Base-by-base conservation (phyloP, 2,797 vertebrate genomes). In the Spondyliosoma cantharus region DNA sequence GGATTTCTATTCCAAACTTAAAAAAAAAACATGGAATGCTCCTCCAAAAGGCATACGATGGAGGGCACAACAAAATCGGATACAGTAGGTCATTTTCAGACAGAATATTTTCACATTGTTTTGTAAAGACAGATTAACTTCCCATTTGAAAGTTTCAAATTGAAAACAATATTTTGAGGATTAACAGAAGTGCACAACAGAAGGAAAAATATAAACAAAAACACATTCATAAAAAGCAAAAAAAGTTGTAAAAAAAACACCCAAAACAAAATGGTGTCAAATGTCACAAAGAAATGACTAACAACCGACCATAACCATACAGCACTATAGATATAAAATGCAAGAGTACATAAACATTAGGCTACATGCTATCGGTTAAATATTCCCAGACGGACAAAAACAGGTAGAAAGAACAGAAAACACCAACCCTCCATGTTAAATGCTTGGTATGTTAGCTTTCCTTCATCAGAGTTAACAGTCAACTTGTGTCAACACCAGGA, bases 331-430 rank as follows among this genome's bases (percentile, higher is more conserved):
- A 83, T 85, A 88, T 74, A 87, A 84, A 91, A 89, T 62, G 71
- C 75, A 75, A 75, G 74, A 78, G 60, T 82, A 86, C 76, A 81
- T 76, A 73, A 89, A 87, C 76, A 65, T 81, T 63, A 68, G 62
- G 79, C 77, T 77, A 88, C 89, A 91, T 92, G 90, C 89, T 89
- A 78, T 63, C 49, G 53, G 81, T 80, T 83, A 90, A 73, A 84
- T 85, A 85, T 69, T 60, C 46, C 42, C 46, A 73, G 24, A 43
- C n/a, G n/a, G 50, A 57, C 8, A 58, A 27, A 69, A 52, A 70
- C 75, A 60, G 9, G 24, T 49, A 11, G 54, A 57, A 3, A 25
- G n/a, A 49, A 48, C 15, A 46, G 2, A 29, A 50, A 25, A 25
- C 9, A 16, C 15, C 5, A 25, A 25, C 12, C 62, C 59, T 69